Base-by-base conservation (phyloP, 2,888 invertebrate species). In the Seira musarum region DNA sequence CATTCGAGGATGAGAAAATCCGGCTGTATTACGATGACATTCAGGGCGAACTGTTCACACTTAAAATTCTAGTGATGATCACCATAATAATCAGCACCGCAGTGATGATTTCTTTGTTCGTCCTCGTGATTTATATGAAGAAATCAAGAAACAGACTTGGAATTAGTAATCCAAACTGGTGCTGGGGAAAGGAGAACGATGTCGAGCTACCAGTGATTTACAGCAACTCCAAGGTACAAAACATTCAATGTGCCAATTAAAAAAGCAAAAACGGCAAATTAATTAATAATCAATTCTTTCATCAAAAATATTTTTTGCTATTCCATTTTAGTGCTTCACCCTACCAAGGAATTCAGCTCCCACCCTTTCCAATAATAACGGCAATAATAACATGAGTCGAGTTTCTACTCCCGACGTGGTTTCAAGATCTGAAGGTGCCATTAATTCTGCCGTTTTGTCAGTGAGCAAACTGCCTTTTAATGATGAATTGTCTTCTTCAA, bases 151-250 rank as follows among this genome's bases (percentile, higher is more conserved):
- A 81, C 22, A 49, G 70, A 30, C 17, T 78, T 10, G 69, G 73
- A 21, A 66, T 70, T 6, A 69, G 74, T 40, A 68, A 61, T 49
- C 70, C 66, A 1, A 66, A 68, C 0, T 75, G 75, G 74, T 75
- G 75, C 17, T 73, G 66, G 8, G 72, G 73, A 40, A 70, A 80
- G 49, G 25, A 63, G 0, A 64, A 80, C 13, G 76, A 81, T 10
- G 35, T 78, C 15, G 82, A 82, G 15, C 77, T 73, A 66, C 78
- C 82, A 5, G 77, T 75, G 17, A 79, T 82, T 35, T 82, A 79
- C 71, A 79, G 77, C 30, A 82, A 82, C 35, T 40, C 66, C 25
- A 77, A 78, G 77, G 81, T 81, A 80, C 10, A 30, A 5, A 30
- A 8, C 30, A 30, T 30, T 30, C 30, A 30, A 30, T 30, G 30